Base-by-base conservation (phyloP, 2,888 invertebrate genomes). In the Hirtodrosophila alboralis region DNA sequence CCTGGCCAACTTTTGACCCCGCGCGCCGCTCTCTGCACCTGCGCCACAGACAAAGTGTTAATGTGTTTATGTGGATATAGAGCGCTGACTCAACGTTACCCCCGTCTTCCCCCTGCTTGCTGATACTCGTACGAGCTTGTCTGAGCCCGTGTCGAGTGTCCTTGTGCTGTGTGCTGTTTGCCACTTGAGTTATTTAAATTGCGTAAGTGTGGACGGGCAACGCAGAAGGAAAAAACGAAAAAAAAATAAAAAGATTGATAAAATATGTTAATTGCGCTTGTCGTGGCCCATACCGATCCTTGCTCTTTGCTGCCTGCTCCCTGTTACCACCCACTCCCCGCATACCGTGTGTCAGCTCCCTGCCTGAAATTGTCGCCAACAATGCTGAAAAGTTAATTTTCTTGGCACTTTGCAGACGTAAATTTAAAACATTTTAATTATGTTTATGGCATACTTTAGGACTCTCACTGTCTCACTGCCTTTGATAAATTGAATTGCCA, bases 111-210 rank as follows among this genome's bases (percentile, higher is more conserved):
- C n/a, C n/a, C 33, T 10, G 49, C 37, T 21, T 58, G 31, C 38
- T 54, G 52, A 51, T 51, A 45, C 45, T 52, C 67, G 57, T 57
- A 54, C 23, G 23, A 23, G 23, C 23, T 7, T 65, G 61, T 65
- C 52, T 58, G 60, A 53, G 69, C 38, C 58, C 45, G 58, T 59
- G 63, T 33, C 23, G 73, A 75, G 77, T 67, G 76, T 79, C 77
- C 77, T 78, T 75, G 63, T 64, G 33, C 43, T 64, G 56, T 64
- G 56, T 64, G 68, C 67, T 63, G 67, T 66, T 81, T 79, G 76
- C 74, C 80, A 76, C 76, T 81, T 84, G 81, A 81, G 78, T 80
- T 81, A 84, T 81, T 81, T 81, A 81, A 81, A 81, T 80, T 80
- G 75, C 76, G 75, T 73, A 75, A 70, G 64, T 79, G 70, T 34